A percentile compares a stretch with the other conserved stretches of the same genome.
Conservation (phyloP, 2,888 invertebrate species). For the Leptinotarsa juncta region DNA sequence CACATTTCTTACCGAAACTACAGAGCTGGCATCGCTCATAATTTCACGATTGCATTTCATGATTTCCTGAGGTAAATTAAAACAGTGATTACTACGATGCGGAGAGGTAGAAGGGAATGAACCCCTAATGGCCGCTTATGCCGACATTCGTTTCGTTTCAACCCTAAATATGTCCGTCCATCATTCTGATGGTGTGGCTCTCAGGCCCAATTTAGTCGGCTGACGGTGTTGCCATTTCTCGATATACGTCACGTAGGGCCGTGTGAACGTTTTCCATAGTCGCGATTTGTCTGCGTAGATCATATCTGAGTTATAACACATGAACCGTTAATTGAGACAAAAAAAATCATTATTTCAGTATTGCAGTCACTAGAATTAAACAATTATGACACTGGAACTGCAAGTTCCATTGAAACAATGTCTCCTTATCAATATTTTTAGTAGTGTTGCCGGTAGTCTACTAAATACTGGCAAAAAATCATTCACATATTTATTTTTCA, state of each 20-base stretch:
- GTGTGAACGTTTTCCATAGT: slow-evolving; percentile 4
- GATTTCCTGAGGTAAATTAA: slow-evolving; percentile 44
- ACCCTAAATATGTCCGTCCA: slow-evolving; percentile 53
- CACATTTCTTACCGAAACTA: no score
- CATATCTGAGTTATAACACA: background rate
- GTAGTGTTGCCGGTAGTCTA: no score
- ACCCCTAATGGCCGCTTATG: slow-evolving; percentile 50
- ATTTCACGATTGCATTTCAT: slow-evolving; percentile 39
- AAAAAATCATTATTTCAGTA: no score
- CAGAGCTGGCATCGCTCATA: slow-evolving; percentile 17
- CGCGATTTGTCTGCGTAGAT: background rate
- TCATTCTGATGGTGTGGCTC: slow-evolving; percentile 45
- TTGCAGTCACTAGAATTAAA: no score
- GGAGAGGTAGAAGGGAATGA: slow-evolving; percentile 38
- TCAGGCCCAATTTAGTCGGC: slow-evolving; percentile 28
- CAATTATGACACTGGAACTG: no score
- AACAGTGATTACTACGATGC: slow-evolving; percentile 41
- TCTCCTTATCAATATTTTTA: no score
- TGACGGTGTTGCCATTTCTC: slow-evolving; percentile 33
- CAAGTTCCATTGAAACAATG: no score
- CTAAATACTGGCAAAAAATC: no score
- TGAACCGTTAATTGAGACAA: no score
- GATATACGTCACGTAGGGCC: background rate
- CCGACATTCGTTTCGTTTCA: slow-evolving; percentile 50
- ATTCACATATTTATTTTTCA: no score